Evolutionary conservation across 2,888 invertebrate species (phyloP), one percentile per base, ranked within the genome.

Genomic region (Linnaemya vulpina): DNA sequence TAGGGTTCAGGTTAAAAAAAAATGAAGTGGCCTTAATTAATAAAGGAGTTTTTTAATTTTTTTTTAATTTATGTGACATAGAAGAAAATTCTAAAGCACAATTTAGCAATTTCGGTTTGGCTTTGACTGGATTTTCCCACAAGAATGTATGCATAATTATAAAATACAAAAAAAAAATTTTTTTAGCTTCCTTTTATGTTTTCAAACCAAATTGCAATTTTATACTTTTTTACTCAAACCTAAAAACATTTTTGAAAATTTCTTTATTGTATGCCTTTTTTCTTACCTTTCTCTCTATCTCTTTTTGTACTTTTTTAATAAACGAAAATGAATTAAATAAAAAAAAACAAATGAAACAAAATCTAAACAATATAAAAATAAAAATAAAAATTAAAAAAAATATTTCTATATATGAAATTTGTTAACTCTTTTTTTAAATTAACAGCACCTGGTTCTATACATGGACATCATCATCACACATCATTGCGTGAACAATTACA

Each of bases 401-500:
- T 3, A n/a, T 73, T 53, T 74, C 55, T 79, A 78, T 74, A 68
- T 40, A 74, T 43, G 46, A 63, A 80, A 22, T 63, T 79, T 17
- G 67, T 43, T 46, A 1, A 55, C 62, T 74, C 7, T 78, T n/a
- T 74, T 84, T 77, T 86, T 68, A 53, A 73, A 83, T 81, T 80
- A 73, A 86, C 84, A 91, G 91, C 90, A 88, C 88, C 90, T 83
- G 90, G 90, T 88, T 87, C 89, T 84, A 77, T 89, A 87, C 89
- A 89, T 88, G 90, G 90, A 87, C 90, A 90, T 89, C 91, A 91
- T 88, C 92, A 93, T 88, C 94, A 94, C 88, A 93, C 94, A 89
- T 95, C 95, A 91, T 93, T 95, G 90, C 94, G 94, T 78, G 94
- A 94, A 89, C 94, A 94, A 90, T 91, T 94, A 88, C 93, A 91